These are phyloP conservation scores for Zele albiditarsus DNA, from an alignment of 2,888 invertebrate species.

Conservation along the genomic window DNA sequence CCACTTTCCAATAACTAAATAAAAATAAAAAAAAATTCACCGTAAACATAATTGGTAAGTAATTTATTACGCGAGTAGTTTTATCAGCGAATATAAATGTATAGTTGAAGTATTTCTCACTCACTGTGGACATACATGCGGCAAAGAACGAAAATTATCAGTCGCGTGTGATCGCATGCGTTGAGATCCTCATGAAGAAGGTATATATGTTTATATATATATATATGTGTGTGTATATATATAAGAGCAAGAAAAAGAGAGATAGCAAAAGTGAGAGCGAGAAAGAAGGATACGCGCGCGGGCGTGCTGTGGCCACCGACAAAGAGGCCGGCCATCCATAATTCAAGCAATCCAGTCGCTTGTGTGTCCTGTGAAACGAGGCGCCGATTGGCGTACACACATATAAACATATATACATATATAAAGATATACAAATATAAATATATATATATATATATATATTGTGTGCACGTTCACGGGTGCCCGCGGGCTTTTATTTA, in stretches of 20 bases:
- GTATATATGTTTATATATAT: conserved; percentile 17
- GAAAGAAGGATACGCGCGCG: conserved; percentile 49
- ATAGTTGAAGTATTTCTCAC: conserved; percentile 8
- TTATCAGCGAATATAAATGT: background rate
- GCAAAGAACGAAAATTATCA: conserved; percentile 62
- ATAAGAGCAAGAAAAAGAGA: background rate
- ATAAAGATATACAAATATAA: background rate
- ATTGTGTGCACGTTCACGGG: background rate
- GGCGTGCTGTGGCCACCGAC: conserved; percentile 58
- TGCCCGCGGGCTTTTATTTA: conserved; percentile 18
- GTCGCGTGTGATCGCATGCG: conserved; percentile 64
- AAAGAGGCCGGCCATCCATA: conserved; percentile 67
- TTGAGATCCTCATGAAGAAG: conserved; percentile 36
- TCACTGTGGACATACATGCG: conserved; percentile 20
- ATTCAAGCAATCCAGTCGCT: conserved; percentile 68
- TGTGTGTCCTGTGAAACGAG: conserved; percentile 53
- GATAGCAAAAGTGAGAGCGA: background rate
- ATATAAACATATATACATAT: conserved; percentile 37
- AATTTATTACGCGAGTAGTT: background rate
- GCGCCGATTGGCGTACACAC: conserved; percentile 61
- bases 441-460: background rate
- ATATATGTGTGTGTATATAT: background rate
- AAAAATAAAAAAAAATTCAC: background rate
- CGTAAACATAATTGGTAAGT: background rate
- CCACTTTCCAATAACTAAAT: too few species aligned